A percentile compares a stretch with the other conserved stretches of the same genome.
Evolutionary conservation across 2,113 vertebrate species (phyloP).

Genomic region (Dascyllus trimaculatus): DNA sequence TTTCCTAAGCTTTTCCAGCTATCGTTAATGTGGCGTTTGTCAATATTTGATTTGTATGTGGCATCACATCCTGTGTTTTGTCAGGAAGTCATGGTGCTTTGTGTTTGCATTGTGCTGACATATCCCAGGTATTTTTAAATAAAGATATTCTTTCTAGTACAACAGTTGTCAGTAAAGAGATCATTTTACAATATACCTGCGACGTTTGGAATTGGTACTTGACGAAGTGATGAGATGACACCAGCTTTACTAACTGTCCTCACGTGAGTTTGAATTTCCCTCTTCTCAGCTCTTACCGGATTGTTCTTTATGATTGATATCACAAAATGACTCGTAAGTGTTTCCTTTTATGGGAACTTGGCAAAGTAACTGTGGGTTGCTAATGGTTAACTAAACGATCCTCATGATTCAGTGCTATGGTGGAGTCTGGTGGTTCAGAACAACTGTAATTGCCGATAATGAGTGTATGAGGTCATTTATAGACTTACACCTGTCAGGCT

Average conservation of each 20-base stretch:
- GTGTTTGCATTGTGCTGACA: slow-evolving; percentile 25
- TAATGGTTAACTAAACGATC: slow-evolving; percentile 58
- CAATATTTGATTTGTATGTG: slow-evolving; percentile 47
- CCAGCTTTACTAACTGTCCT: neutral
- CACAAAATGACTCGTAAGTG: slow-evolving; percentile 11
- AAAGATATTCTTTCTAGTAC: neutral
- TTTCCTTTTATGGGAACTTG: slow-evolving; percentile 29
- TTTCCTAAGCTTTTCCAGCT: slow-evolving; percentile 1
- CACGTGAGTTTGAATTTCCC: neutral
- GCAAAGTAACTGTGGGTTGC: neutral
- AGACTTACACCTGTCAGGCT: neutral
- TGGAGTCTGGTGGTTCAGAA: neutral
- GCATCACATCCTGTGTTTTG: slow-evolving; percentile 46
- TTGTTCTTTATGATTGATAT: slow-evolving; percentile 34
- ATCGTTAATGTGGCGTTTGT: slow-evolving; percentile 8
- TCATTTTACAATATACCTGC: neutral
- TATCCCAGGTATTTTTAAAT: neutral
- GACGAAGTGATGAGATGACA: neutral
- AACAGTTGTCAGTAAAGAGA: neutral
- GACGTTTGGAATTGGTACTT: neutral
- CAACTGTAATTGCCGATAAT: neutral
- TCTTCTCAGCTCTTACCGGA: neutral
- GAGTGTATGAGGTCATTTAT: neutral
- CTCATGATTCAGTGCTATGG: neutral
- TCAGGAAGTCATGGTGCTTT: slow-evolving; percentile 18